Conservation (phyloP, 64 coral and sea anemone genomes). For the Platygyra sinensis region DNA sequence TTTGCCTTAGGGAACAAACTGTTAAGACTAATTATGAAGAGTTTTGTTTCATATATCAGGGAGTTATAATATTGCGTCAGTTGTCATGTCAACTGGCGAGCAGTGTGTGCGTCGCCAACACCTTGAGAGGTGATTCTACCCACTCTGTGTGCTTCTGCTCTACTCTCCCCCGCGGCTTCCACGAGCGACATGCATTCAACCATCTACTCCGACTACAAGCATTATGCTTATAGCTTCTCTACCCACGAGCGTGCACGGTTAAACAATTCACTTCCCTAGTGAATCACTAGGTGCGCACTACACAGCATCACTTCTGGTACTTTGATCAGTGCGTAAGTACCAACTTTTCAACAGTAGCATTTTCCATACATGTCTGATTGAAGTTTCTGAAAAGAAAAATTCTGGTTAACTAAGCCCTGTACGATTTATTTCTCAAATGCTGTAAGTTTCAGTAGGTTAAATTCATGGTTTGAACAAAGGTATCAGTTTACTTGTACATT, state of each 20-base stretch:
- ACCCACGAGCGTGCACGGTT: constrained; percentile 44
- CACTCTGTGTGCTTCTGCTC: constrained; percentile 35
- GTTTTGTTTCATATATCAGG: constrained; percentile 48
- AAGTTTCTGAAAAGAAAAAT: neutral
- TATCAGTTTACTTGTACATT: no score
- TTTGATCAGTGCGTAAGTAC: constrained; percentile 51
- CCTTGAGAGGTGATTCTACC: constrained; percentile 52
- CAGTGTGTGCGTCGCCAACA: constrained; percentile 23
- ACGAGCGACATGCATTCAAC: constrained; percentile 45
- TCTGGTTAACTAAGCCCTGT: neutral
- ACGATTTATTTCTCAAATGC: no score
- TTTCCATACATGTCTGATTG: constrained; percentile 10
- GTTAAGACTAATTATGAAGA: constrained; percentile 43
- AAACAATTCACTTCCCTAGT: constrained; percentile 44
- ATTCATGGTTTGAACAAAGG: no score
- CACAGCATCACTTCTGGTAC: constrained; percentile 31
- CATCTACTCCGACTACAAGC: constrained; percentile 35
- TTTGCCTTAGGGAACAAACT: neutral
- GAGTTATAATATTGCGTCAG: constrained; percentile 40
- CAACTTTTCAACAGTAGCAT: constrained; percentile 15
- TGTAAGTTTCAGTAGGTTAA: no score
- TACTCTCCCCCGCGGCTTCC: constrained; percentile 43
- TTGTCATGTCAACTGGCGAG: constrained; percentile 38
- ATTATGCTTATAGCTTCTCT: constrained; percentile 42
- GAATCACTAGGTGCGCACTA: constrained; percentile 3